These are phyloP conservation scores for Heliothis virescens DNA, from an alignment of 1,140 invertebrate genomes.

Conservation along the genomic window DNA sequence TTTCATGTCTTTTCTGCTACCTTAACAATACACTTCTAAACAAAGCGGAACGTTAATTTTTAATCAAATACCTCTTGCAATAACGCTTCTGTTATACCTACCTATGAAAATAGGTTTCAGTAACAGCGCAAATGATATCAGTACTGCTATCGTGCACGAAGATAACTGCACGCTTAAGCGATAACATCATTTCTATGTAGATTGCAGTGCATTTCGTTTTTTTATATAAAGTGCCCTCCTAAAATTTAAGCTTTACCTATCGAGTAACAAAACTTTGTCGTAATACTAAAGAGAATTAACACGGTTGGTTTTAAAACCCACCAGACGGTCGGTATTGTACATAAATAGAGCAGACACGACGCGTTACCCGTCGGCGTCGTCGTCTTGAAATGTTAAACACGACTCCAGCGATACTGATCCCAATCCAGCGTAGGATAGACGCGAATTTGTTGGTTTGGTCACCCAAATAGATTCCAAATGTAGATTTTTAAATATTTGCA, in stretches of 20 bases:
- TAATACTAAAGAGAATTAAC: constrained; percentile 16
- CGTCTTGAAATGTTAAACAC: no score
- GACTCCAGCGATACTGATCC: no score
- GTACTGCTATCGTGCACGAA: background rate
- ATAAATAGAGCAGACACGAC: background rate
- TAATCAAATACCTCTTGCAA: no score
- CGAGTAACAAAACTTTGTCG: background rate
- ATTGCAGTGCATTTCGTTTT: background rate
- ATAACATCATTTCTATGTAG: background rate
- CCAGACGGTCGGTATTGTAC: constrained; percentile 1
- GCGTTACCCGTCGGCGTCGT: background rate
- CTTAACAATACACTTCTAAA: background rate
- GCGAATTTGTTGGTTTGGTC: no score
- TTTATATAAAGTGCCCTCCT: background rate
- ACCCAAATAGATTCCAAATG: background rate
- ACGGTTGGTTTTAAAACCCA: background rate
- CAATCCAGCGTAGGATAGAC: no score
- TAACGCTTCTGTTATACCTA: no score
- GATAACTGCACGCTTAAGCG: background rate
- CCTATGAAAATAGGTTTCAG: no score
- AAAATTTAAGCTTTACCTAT: no score
- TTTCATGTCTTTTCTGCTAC: background rate
- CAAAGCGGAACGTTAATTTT: background rate
- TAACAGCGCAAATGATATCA: background rate
- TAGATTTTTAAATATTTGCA: background rate